These are phyloP conservation scores for Pelmatolapia mariae DNA, from an alignment of 2,113 vertebrate genomes.

Conservation along the genomic window DNA sequence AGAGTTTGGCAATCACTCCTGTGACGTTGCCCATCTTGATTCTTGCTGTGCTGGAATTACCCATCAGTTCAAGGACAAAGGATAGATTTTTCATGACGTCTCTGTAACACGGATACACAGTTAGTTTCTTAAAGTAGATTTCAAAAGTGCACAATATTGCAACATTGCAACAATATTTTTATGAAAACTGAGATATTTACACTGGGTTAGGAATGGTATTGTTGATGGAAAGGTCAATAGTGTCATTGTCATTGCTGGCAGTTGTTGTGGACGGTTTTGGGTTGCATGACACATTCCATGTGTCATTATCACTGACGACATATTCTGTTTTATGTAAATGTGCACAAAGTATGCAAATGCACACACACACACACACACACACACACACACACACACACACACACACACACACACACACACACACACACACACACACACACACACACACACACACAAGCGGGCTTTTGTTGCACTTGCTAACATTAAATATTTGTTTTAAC, in stretches of 20 bases:
- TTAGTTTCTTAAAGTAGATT: background rate
- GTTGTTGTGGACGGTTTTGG: background rate
- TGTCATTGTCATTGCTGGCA: rapidly evolving
- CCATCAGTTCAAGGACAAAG: rapidly evolving
- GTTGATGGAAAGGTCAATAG: rapidly evolving
- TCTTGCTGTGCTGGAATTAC: rapidly evolving
- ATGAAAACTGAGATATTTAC: background rate
- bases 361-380: background rate
- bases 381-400: no score
- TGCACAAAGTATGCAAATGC: background rate
- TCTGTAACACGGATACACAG: background rate
- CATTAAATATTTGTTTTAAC: background rate
- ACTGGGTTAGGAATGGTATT: rapidly evolving
- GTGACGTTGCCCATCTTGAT: background rate
- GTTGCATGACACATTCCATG: background rate
- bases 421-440: no score
- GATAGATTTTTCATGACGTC: background rate
- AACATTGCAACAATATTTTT: no score
- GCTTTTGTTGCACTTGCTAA: background rate
- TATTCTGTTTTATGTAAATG: background rate
- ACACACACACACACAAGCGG: background rate
- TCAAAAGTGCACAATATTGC: background rate
- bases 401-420: no score
- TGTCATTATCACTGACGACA: background rate
- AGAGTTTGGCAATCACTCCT: background rate